Evolutionary conservation across 2,113 vertebrate genomes (phyloP).

Genomic region (Mobula birostris): DNA sequence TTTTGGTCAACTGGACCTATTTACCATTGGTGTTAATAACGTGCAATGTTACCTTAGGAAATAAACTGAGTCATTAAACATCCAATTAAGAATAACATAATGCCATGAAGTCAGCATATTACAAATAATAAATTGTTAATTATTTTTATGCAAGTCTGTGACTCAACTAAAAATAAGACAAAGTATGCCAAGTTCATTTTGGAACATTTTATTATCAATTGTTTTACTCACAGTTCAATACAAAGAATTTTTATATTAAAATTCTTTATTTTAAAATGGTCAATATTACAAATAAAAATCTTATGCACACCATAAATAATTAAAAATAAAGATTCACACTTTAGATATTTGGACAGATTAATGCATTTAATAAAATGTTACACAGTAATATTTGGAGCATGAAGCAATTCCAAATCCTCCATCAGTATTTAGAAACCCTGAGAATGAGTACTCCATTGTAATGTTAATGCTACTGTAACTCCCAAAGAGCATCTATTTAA

Average conservation of each 20-base stretch:
- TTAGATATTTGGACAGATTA: not conserved
- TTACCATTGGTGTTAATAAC: not conserved
- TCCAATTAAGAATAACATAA: not conserved
- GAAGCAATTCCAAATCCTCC: conserved; percentile 10
- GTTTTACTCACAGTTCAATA: not conserved
- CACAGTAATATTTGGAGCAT: not conserved
- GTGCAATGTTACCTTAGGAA: not conserved
- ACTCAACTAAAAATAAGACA: not conserved
- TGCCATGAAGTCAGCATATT: not conserved
- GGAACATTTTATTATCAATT: not conserved
- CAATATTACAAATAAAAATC: conserved; percentile 13
- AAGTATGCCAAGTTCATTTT: not conserved
- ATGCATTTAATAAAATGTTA: conserved; percentile 29
- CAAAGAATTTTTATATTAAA: not conserved
- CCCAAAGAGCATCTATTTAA: conserved; percentile 25
- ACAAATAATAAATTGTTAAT: not conserved
- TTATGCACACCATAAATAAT: conserved; percentile 22
- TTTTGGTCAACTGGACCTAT: not conserved
- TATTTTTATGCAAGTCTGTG: not conserved
- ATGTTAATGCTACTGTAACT: not conserved
- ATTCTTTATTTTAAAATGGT: not conserved
- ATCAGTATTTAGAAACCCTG: conserved; percentile 11
- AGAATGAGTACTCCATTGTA: not conserved
- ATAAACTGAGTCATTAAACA: not conserved
- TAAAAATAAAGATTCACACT: not conserved